A percentile compares a stretch with the other conserved stretches of the same genome.
These are phyloP conservation scores for Dorcus parallelipipedus DNA, from an alignment of 2,888 invertebrate species.

Conservation along the genomic window DNA sequence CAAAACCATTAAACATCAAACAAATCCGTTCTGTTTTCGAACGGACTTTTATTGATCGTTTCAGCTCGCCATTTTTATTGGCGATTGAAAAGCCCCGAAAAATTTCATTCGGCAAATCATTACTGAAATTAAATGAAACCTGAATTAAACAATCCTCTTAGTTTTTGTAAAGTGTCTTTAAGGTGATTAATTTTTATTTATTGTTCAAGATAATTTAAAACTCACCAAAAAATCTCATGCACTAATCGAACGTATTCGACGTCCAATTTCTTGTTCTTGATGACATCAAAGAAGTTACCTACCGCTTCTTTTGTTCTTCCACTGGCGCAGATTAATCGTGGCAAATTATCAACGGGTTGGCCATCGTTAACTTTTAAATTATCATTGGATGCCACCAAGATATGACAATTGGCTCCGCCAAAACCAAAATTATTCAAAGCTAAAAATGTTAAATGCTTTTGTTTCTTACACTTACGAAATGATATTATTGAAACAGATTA, in stretches of 20 bases:
- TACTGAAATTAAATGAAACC: not conserved
- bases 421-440: constrained; percentile 90
- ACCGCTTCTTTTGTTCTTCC: constrained; percentile 77
- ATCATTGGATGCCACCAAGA: constrained; percentile 58
- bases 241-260: constrained; percentile 33
- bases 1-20: not conserved
- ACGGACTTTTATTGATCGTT: not conserved
- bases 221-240: constrained; percentile 27
- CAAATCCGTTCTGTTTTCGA: not conserved
- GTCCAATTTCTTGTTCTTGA: constrained; percentile 51
- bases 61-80: not conserved
- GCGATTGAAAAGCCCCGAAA: constrained; percentile 3
- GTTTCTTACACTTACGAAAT: too few species aligned
- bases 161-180: too few species aligned
- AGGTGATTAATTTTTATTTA: not conserved
- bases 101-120: not conserved
- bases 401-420: constrained; percentile 81
- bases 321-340: constrained; percentile 67
- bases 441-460: constrained; percentile 60
- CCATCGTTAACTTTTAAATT: constrained; percentile 62
- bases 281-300: constrained; percentile 58
- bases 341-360: constrained; percentile 62
- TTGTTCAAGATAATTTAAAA: not conserved
- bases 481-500: too few species aligned
- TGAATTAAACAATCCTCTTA: too few species aligned